Evolutionary conservation across 2,113 vertebrate species (phyloP), one percentile per base, ranked within the genome.

Genomic region (Nothocercus julius): DNA sequence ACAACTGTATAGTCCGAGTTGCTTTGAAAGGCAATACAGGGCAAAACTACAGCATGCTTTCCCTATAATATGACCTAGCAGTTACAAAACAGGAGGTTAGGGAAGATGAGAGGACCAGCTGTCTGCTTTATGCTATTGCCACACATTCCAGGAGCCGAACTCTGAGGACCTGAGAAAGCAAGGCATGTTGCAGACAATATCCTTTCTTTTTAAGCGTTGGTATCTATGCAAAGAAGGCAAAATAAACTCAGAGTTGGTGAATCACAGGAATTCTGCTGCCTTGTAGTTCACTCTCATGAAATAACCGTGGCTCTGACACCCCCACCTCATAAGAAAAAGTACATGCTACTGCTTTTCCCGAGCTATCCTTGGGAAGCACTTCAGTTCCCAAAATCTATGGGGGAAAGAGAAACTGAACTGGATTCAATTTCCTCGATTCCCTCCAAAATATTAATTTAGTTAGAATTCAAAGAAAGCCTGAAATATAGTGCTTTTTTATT

Each of bases 11-110:
- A 58, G 73, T 22, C 90, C 0, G 5, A 32, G 77, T 19, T 84
- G 64, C 90, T 94, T 92, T 92, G 92, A 96, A 97, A 96, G 54
- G 93, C 88, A 96, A 93, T 88, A 80, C 85, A 22, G 44, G 67
- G n/a, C n/a, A 70, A 70, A 49, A 27, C 87, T 49, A 53, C 38
- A 81, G n/a, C 61, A 83, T 81, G 66, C 90, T 88, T 86, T 93
- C 73, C 49, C 36, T 94, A 82, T 85, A 85, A 72, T 74, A 13
- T 77, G 77, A 82, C 74, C 70, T 86, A 84, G 88, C 80, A 94
- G 82, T 93, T 95, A 93, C 1, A 1, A 95, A 95, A 88, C 80
- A 90, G 76, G 83, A 88, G 85, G 94, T 62, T 90, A 76, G 61
- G 4, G 58, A 69, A 93, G 85, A 94, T 86, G 88, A 86, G 14